Percentiles rank a stretch among this genome's conserved stretches.
Conservation (phyloP, 2,113 vertebrate species). For the Gnathonemus echidnorhynchus region DNA sequence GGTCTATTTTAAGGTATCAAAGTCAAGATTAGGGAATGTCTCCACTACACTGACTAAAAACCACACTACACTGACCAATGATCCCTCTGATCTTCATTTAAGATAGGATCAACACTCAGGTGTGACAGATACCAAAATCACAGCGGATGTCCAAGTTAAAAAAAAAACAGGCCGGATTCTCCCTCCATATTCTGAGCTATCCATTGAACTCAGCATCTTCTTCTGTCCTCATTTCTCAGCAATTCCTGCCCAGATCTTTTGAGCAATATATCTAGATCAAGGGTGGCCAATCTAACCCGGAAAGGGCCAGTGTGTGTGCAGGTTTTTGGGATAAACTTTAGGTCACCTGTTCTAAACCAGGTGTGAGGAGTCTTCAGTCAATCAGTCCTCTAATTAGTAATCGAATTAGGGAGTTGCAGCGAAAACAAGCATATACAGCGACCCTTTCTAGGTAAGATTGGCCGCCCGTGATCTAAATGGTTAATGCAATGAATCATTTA, state of each 20-base stretch:
- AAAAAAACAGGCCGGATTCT: background rate
- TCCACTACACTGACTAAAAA: background rate
- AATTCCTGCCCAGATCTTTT: background rate
- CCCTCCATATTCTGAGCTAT: background rate
- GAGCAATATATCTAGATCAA: background rate
- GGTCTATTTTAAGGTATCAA: conserved; percentile 53
- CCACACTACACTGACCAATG: background rate
- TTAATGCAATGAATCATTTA: background rate
- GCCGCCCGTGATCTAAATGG: background rate
- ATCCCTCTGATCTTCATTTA: background rate
- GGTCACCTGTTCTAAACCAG: background rate
- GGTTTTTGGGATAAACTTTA: background rate
- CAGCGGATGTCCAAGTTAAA: background rate
- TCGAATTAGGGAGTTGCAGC: background rate
- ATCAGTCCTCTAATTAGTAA: background rate
- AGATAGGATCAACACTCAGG: background rate
- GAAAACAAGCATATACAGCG: background rate
- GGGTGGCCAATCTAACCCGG: background rate
- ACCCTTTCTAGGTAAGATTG: background rate
- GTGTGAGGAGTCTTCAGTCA: background rate
- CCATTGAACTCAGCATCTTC: background rate
- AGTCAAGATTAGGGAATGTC: conserved; percentile 40
- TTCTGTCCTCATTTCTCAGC: background rate
- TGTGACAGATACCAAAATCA: background rate
- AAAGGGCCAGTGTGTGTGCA: background rate